Base-by-base conservation (phyloP, 2,797 vertebrate genomes). In the Gallinago nigripennis region DNA sequence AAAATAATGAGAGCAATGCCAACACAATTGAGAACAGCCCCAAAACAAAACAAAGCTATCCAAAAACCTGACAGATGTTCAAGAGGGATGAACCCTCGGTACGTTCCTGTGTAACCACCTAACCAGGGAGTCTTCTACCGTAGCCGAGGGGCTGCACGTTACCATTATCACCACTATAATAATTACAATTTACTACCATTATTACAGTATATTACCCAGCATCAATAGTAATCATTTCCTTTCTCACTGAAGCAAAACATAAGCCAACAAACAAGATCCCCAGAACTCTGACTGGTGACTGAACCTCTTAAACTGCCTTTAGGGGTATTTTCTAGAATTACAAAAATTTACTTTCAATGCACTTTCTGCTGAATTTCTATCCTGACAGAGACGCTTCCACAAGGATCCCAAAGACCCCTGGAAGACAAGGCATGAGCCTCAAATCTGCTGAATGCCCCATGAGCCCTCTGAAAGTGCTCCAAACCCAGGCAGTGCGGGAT, bases 121-220 rank as follows among this genome's bases (percentile, higher is more conserved):
- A 4, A 28, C 5, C n/a, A 13, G 3, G 0, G 30, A 37, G 45
- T 8, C 5, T 12, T 6, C 13, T 7, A 11, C 56, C 35, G 6
- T 1, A 56, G 50, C 3, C 9, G 46, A 71, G 20, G 57, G 66
- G 33, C 61, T 54, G 13, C 3, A 37, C 51, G 86, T 75, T 45
- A 37, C 37, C 16, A 13, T 12, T 8, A 31, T 5, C 75, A 50
- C 4, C 6, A 1, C 27, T 11, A 5, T 3, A 50, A 37, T 69
- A 33, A 86, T 60, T 25, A 19, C 45, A 37, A 9, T 19, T 68
- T 45, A 16, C 35, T 39, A 8, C 31, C 25, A 5, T 45, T 33
- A 23, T 4, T 25, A 12, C 31, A 37, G 8, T 17, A 2, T 6
- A 45, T 27, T 63, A 31, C 4, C 51, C 43, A 53, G 69, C 53